These are phyloP conservation scores for Salminus brasiliensis DNA, from an alignment of 2,113 vertebrate species.

Conservation along the genomic window DNA sequence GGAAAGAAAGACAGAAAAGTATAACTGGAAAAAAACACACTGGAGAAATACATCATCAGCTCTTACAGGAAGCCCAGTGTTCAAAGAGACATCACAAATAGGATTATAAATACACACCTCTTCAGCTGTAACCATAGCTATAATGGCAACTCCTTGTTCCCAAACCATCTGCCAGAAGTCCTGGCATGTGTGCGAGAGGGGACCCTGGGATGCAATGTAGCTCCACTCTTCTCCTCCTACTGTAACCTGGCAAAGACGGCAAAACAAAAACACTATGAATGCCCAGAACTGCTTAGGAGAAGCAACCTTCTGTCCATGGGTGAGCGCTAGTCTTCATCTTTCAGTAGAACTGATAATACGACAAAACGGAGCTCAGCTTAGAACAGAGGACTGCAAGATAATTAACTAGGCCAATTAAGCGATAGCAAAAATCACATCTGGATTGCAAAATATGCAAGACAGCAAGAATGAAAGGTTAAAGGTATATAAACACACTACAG, in stretches of 20 bases:
- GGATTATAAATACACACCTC: conserved; percentile 77
- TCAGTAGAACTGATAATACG: neutral
- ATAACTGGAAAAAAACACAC: neutral
- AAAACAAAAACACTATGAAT: conserved; percentile 2
- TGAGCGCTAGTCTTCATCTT: too few relatives aligned
- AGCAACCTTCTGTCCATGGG: neutral
- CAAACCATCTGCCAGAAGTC: conserved; percentile 99
- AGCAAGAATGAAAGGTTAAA: too few relatives aligned
- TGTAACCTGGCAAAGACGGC: conserved; percentile 75
- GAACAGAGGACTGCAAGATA: too few relatives aligned
- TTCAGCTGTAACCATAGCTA: conserved; percentile 96
- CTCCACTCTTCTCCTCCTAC: conserved; percentile 90
- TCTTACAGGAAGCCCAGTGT: neutral
- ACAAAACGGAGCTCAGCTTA: too few relatives aligned
- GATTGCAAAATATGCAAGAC: too few relatives aligned
- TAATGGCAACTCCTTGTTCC: conserved; percentile 94
- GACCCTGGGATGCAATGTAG: conserved; percentile 94
- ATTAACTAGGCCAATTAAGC: too few relatives aligned
- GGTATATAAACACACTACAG: too few relatives aligned
- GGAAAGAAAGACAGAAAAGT: neutral
- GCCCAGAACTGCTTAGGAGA: neutral
- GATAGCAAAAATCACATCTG: too few relatives aligned
- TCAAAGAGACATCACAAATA: neutral
- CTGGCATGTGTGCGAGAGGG: conserved; percentile 89
- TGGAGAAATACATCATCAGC: neutral